A percentile compares a stretch with the other conserved stretches of the same genome.
These are phyloP conservation scores for Melanophora roralis DNA, from an alignment of 2,888 invertebrate genomes.

Conservation along the genomic window DNA sequence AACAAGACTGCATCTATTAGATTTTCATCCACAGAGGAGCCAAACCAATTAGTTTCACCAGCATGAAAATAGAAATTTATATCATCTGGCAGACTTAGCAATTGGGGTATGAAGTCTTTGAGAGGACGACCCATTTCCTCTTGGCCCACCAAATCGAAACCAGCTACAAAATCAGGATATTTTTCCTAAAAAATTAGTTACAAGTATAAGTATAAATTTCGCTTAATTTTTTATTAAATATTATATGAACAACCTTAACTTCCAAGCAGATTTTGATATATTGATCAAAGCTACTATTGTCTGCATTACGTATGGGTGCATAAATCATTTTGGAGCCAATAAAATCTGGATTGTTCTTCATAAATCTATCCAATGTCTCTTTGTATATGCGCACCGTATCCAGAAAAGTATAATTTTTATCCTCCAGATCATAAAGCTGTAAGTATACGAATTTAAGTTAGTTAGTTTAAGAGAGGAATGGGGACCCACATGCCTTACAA, in stretches of 20 bases:
- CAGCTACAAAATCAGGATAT: constrained; percentile 83
- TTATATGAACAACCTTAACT: constrained; percentile 67
- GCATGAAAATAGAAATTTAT: constrained; percentile 87
- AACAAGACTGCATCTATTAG: constrained; percentile 86
- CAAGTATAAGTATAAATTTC: neutral
- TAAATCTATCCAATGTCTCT: constrained; percentile 80
- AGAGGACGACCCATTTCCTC: constrained; percentile 85
- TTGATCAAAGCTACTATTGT: constrained; percentile 73
- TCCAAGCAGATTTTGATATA: constrained; percentile 76
- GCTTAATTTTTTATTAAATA: neutral
- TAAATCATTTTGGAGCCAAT: constrained; percentile 84
- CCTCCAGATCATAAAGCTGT: constrained; percentile 82
- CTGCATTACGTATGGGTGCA: constrained; percentile 80
- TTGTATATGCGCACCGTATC: constrained; percentile 81
- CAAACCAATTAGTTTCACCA: constrained; percentile 89
- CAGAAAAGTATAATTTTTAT: constrained; percentile 78
- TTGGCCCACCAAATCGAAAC: constrained; percentile 89
- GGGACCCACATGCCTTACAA: too few species aligned
- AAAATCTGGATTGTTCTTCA: constrained; percentile 81
- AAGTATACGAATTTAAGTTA: neutral
- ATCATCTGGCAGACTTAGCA: constrained; percentile 77
- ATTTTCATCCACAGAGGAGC: constrained; percentile 83
- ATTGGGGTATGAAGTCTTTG: constrained; percentile 80
- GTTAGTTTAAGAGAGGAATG: too few species aligned
- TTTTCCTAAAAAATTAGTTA: constrained; percentile 75